A percentile compares a stretch with the other conserved stretches of the same genome.
These are phyloP conservation scores for Eilema caniola DNA, from an alignment of 2,888 invertebrate genomes.

Conservation along the genomic window DNA sequence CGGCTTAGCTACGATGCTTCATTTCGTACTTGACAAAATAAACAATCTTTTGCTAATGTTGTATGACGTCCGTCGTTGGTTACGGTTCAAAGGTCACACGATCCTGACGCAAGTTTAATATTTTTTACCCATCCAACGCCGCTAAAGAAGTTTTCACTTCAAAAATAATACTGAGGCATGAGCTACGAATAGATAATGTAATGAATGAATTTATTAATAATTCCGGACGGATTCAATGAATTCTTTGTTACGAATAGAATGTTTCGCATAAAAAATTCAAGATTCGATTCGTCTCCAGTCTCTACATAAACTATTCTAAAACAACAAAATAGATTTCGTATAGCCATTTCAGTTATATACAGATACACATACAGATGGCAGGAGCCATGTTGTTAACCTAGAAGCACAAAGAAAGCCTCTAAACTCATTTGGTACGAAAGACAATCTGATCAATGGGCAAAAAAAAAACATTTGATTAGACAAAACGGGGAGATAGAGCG, in stretches of 20 bases:
- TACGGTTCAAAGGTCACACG: no score
- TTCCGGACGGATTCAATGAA: background rate
- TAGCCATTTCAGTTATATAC: background rate
- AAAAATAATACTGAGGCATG: background rate
- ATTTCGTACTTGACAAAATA: no score
- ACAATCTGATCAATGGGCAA: constrained; percentile 34
- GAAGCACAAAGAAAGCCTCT: constrained; percentile 15
- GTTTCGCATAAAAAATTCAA: background rate
- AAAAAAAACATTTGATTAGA: constrained; percentile 46
- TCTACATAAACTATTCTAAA: background rate
- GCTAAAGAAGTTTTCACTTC: no score
- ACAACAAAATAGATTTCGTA: background rate
- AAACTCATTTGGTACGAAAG: constrained; percentile 26
- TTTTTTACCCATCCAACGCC: no score
- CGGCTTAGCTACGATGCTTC: no score
- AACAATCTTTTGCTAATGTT: no score
- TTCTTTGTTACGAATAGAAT: background rate
- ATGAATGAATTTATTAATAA: background rate
- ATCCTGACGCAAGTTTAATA: no score
- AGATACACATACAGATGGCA: background rate
- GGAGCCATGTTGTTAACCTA: constrained; percentile 5
- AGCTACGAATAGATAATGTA: background rate
- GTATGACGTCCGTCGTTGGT: no score
- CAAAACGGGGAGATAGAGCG: constrained; percentile 41
- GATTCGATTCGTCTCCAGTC: background rate